Evolutionary conservation across 2,888 invertebrate species (phyloP).

Genomic region (Bombylius major): DNA sequence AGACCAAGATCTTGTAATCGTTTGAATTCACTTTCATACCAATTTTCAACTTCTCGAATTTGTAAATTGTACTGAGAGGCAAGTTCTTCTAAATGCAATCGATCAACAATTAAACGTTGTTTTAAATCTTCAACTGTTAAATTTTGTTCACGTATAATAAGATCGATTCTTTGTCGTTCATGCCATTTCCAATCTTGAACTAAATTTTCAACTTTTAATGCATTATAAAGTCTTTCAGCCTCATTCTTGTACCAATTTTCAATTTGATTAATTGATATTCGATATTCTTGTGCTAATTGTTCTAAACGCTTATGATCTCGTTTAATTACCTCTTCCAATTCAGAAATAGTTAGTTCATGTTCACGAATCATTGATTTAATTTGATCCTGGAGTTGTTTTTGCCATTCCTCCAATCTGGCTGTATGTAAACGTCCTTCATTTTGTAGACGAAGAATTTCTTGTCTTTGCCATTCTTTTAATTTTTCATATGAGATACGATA

Average conservation of each 20-base stretch:
- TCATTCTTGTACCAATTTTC: slow-evolving; percentile 32
- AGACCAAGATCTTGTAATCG: slow-evolving; percentile 25
- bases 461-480: slow-evolving; percentile 29
- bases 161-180: slow-evolving; percentile 26
- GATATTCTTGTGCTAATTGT: slow-evolving; percentile 27
- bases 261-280: slow-evolving; percentile 27
- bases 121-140: slow-evolving; percentile 21
- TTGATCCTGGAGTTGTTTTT: slow-evolving; percentile 29
- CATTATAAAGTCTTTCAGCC: slow-evolving; percentile 22
- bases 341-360: slow-evolving; percentile 27
- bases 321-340: slow-evolving; percentile 28
- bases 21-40: slow-evolving; percentile 24
- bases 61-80: slow-evolving; percentile 23
- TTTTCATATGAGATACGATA: slow-evolving; percentile 25
- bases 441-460: slow-evolving; percentile 27
- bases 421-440: slow-evolving; percentile 29
- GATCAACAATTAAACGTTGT: slow-evolving; percentile 18
- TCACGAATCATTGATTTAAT: slow-evolving; percentile 24
- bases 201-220: slow-evolving; percentile 28
- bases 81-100: slow-evolving; percentile 16
- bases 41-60: slow-evolving; percentile 24
- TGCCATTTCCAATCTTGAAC: slow-evolving; percentile 24
- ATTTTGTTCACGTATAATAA: slow-evolving; percentile 18
- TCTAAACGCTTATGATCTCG: slow-evolving; percentile 27
- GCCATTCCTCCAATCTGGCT: slow-evolving; percentile 28